A percentile compares a stretch with the other conserved stretches of the same genome.
Evolutionary conservation across 2,113 vertebrate genomes (phyloP).

Genomic region (Mugil cephalus): DNA sequence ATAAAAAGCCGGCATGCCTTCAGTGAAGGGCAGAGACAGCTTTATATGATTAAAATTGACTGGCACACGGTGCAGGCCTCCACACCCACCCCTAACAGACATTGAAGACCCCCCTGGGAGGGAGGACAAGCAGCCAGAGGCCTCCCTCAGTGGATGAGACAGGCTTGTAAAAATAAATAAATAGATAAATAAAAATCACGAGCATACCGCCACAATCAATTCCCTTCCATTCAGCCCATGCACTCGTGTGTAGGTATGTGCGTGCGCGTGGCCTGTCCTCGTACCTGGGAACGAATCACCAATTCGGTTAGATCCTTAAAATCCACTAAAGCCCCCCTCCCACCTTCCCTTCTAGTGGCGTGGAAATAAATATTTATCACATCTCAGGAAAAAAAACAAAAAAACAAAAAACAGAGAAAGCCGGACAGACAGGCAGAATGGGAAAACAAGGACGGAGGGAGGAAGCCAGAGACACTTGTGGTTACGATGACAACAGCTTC

Average conservation of each 20-base stretch:
- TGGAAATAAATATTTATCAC: constrained; percentile 77
- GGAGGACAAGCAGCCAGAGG: constrained; percentile 43
- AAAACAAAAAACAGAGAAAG: constrained; percentile 11
- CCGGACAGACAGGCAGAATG: constrained; percentile 14
- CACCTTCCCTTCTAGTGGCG: constrained; percentile 19
- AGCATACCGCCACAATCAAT: constrained; percentile 64
- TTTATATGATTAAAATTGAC: constrained; percentile 83
- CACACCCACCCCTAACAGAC: constrained; percentile 69
- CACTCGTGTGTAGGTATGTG: constrained; percentile 13
- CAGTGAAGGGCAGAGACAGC: constrained; percentile 53
- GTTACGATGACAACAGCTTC: constrained; percentile 69
- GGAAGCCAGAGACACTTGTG: constrained; percentile 48
- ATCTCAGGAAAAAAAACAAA: constrained; percentile 40
- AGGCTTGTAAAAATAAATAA: constrained; percentile 59
- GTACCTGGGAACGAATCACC: constrained; percentile 35
- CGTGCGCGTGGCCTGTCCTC: constrained; percentile 1
- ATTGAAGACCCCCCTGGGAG: constrained; percentile 73
- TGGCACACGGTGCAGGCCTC: constrained; percentile 59
- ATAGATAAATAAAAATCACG: constrained; percentile 50
- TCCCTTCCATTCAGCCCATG: constrained; percentile 35
- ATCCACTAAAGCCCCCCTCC: constrained; percentile 48
- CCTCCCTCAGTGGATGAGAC: constrained; percentile 63
- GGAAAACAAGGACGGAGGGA: constrained; percentile 23
- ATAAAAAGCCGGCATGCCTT: constrained; percentile 57
- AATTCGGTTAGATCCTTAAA: constrained; percentile 58